Conservation (phyloP, 2,797 vertebrate species). For the Sebastes oblongus region DNA sequence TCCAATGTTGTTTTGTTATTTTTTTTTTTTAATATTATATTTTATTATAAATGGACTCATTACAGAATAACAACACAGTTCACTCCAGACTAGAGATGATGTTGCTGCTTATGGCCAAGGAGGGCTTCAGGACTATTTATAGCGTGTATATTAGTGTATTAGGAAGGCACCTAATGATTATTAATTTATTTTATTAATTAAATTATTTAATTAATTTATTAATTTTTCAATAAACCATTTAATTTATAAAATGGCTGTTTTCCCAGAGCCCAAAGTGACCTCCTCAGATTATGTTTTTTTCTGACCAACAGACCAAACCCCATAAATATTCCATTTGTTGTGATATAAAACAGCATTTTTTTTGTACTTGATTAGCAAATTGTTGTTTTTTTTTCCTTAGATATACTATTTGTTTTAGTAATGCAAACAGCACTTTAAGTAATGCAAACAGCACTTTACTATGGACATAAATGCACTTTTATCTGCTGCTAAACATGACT, state of each 20-base stretch:
- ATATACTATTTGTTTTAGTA: neutral
- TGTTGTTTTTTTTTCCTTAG: too few relatives aligned
- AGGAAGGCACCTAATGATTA: too few relatives aligned
- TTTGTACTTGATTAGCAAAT: neutral
- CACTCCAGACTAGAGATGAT: neutral
- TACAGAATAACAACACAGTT: neutral
- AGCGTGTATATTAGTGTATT: neutral
- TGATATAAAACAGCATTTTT: neutral
- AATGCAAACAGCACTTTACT: too few relatives aligned
- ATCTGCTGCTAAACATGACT: too few relatives aligned
- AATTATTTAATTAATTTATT: too few relatives aligned
- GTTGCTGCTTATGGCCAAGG: neutral
- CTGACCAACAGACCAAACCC: neutral
- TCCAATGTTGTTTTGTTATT: too few relatives aligned
- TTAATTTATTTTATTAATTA: accelerated
- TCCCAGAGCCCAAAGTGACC: too few relatives aligned
- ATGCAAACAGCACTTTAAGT: too few relatives aligned
- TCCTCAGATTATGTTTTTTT: neutral
- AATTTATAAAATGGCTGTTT: neutral
- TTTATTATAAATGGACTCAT: neutral
- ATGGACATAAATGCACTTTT: too few relatives aligned
- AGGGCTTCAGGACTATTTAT: neutral
- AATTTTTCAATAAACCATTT: neutral
- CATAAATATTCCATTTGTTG: neutral
- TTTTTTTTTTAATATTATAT: too few relatives aligned